These are phyloP conservation scores for Tachina lurida DNA, from an alignment of 2,888 invertebrate species.

Conservation along the genomic window DNA sequence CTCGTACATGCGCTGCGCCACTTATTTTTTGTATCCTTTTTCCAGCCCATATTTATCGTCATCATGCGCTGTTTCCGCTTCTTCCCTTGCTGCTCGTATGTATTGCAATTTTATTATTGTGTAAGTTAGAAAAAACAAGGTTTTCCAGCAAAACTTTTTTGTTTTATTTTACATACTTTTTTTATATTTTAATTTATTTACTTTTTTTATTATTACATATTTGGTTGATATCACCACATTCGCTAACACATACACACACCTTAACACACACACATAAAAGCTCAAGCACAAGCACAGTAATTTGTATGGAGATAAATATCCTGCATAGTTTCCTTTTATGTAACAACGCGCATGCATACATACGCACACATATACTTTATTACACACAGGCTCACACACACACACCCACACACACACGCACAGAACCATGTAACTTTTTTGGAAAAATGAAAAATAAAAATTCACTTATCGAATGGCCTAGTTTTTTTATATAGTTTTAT, in stretches of 20 bases:
- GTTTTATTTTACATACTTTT: not conserved
- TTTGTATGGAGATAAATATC: conserved; percentile 66
- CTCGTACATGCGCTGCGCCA: conserved; percentile 47
- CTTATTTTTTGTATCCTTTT: conserved; percentile 43
- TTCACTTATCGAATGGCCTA: conserved; percentile 7
- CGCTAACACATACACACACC: not conserved
- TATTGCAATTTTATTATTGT: conserved; percentile 28
- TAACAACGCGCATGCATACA: conserved; percentile 16
- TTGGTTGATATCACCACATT: conserved; percentile 29
- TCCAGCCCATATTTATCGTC: conserved; percentile 42
- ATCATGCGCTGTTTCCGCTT: conserved; percentile 63
- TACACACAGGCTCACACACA: conserved; percentile 1
- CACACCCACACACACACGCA: conserved; percentile 6
- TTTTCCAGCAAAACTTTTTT: conserved; percentile 1
- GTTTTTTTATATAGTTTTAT: conserved; percentile 26
- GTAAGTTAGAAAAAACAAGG: not conserved
- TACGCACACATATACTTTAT: not conserved
- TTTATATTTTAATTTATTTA: conserved; percentile 1
- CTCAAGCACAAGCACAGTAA: conserved; percentile 10
- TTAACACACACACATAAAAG: not conserved
- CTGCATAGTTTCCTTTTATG: conserved; percentile 44
- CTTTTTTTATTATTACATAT: not conserved
- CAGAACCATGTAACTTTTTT: not conserved
- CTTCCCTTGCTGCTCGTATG: not conserved
- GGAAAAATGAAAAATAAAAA: conserved; percentile 18